Conservation (phyloP, 2,113 vertebrate genomes). For the Gobius niger region DNA sequence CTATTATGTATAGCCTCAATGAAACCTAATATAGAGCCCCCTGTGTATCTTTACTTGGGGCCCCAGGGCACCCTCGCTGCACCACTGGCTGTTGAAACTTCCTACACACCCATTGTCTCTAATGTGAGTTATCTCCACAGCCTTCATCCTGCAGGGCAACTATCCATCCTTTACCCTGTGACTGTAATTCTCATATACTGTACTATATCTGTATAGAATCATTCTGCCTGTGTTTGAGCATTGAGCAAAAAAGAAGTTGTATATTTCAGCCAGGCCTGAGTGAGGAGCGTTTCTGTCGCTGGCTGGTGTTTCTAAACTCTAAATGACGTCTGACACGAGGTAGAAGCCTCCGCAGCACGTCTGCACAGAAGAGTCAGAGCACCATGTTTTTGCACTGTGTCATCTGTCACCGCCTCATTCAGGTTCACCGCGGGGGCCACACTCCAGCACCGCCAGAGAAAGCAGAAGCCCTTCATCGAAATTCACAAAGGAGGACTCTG, state of each 20-base stretch:
- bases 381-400: not conserved
- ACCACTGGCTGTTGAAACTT: too few species aligned
- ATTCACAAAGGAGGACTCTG: not conserved
- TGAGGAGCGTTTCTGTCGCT: conserved; percentile 5
- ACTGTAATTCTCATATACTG: too few species aligned
- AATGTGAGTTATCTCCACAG: too few species aligned
- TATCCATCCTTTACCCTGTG: too few species aligned
- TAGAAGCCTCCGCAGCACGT: not conserved
- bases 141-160: too few species aligned
- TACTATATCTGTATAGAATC: too few species aligned
- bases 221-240: too few species aligned
- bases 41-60: too few species aligned
- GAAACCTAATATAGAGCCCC: too few species aligned
- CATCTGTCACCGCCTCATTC: not conserved
- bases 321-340: not conserved
- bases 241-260: conserved; percentile 7
- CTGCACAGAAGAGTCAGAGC: not conserved
- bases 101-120: too few species aligned
- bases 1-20: too few species aligned
- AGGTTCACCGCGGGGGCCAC: not conserved
- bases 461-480: not conserved
- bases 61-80: too few species aligned
- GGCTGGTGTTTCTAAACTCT: not conserved
- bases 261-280: not conserved
- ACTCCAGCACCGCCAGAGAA: not conserved